Conservation (phyloP, 2,797 vertebrate genomes). For the Hypotaenidia okinawae region DNA sequence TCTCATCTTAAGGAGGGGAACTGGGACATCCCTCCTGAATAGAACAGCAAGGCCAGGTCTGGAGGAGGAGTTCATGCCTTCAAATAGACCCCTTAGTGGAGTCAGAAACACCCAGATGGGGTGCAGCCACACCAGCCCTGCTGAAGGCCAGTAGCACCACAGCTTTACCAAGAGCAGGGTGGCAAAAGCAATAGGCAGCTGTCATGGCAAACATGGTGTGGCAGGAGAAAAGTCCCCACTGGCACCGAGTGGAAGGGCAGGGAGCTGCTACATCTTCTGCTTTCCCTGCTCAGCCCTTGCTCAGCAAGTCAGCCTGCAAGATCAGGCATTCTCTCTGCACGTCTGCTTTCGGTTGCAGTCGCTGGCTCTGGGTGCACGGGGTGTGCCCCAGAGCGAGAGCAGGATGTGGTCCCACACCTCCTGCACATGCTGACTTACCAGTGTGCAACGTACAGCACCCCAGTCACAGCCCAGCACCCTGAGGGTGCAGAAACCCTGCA, state of each 20-base stretch:
- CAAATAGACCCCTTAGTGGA: fast-evolving
- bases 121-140: not conserved
- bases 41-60: not conserved
- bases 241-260: not conserved
- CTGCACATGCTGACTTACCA: not conserved
- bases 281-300: not conserved
- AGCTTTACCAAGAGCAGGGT: no score
- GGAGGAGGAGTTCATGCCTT: not conserved
- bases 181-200: fast-evolving
- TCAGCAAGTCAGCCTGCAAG: not conserved
- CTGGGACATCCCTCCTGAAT: fast-evolving
- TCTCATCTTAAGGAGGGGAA: not conserved
- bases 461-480: not conserved
- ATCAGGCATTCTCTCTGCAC: not conserved
- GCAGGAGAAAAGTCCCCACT: not conserved
- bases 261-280: not conserved
- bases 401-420: constrained; percentile 46
- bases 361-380: fast-evolving
- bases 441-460: not conserved
- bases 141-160: fast-evolving
- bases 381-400: not conserved
- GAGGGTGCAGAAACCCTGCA: not conserved
- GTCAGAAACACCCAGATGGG: fast-evolving
- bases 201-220: not conserved
- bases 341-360: not conserved